Evolutionary conservation across 2,888 invertebrate species (phyloP), one percentile per base, ranked within the genome.

Genomic region (Plagodis dolabraria): DNA sequence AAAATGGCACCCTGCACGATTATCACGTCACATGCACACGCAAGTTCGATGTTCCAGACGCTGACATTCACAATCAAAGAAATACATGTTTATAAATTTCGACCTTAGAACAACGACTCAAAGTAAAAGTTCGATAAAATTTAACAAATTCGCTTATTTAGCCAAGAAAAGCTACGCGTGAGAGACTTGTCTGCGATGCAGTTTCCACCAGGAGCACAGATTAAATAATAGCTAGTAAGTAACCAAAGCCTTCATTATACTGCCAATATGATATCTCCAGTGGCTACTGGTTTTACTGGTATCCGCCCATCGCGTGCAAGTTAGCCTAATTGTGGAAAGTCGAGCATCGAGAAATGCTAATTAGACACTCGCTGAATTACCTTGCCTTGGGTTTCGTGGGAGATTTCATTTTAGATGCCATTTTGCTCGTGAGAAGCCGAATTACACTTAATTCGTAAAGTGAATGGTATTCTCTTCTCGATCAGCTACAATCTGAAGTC

Each of bases 271-370:
- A 76, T 75, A 80, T 82, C 82, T 75, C 71, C 64, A 72, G 67
- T 57, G 79, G 84, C 92, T 88, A 91, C 92, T 87, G 87, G 92
- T 91, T 81, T 90, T 90, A 76, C 87, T 71, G 78, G 83, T 72
- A 74, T 69, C 57, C 45, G 47, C 55, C 54, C 76, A 80, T 87
- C 64, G 86, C 87, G 86, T 87, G 87, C 80, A 74, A 78, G 85
- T 86, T 79, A 83, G 71, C 82, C 85, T 89, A 87, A 91, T 92
- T 86, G 83, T 85, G 78, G 83, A 87, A 87, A 86, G 82, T 78
- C 74, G 77, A 74, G 75, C 81, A 80, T 83, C 80, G 77, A 86
- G 83, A 85, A 82, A 87, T 85, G 86, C 79, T 86, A 91, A 89
- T 89, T 83, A 81, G 79, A 80, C 78, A 77, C 73, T 66, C 71